A percentile compares a stretch with the other conserved stretches of the same genome.
Conservation (phyloP, 1,140 invertebrate species). For the Acyrthosiphon pisum region DNA sequence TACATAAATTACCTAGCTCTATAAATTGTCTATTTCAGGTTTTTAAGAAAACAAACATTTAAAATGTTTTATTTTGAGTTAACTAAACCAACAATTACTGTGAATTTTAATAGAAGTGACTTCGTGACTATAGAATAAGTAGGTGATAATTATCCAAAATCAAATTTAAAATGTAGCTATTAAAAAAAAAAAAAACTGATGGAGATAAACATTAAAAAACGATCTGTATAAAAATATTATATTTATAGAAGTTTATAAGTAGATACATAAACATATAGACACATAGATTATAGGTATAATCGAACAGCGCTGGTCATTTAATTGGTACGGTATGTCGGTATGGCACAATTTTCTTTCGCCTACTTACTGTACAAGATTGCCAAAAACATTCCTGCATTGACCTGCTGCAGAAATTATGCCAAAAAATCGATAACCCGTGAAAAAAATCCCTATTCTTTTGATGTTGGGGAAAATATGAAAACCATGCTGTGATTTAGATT, state of each 20-base stretch:
- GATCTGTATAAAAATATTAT: not conserved
- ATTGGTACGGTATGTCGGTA: not conserved
- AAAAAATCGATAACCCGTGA: not conserved
- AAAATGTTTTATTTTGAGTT: conserved; percentile 6
- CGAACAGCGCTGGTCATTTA: not conserved
- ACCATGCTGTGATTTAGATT: not conserved
- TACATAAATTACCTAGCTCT: not conserved
- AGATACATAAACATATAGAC: not conserved
- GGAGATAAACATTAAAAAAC: not conserved
- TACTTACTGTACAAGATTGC: not conserved
- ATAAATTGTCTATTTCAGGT: not conserved
- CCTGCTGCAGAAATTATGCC: not conserved
- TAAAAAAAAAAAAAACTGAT: not conserved
- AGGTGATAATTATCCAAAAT: not conserved
- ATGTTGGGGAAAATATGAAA: not conserved
- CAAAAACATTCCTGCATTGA: not conserved
- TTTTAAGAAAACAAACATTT: not conserved
- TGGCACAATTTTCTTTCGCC: not conserved
- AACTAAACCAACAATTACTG: not conserved
- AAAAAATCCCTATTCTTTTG: not conserved
- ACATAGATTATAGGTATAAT: not conserved
- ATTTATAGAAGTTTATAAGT: not conserved
- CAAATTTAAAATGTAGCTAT: not conserved
- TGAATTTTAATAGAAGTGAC: not conserved
- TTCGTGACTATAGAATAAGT: not conserved